phyloP scores from a whole-genome alignment of 1,140 invertebrate genomes.

The Eriosoma lanigerum region DNA sequence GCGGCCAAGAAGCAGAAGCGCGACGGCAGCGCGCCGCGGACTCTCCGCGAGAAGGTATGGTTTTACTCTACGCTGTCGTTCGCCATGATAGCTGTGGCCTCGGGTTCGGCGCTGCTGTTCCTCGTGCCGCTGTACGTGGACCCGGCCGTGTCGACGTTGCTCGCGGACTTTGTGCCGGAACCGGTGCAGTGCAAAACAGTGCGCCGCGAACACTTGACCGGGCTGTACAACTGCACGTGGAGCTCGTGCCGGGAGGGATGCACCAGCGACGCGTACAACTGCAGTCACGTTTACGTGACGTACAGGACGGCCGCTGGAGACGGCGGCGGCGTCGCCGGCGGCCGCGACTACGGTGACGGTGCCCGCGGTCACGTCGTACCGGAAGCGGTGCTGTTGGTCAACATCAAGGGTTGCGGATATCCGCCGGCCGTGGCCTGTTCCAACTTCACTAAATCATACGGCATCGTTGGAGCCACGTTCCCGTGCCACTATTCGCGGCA shows the following conservation, averaged over 20 bases:
- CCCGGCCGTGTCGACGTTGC: constrained; percentile 83
- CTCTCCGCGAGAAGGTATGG: constrained; percentile 73
- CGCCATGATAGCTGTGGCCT: constrained; percentile 75
- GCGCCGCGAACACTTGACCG: constrained; percentile 71
- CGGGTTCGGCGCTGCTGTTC: constrained; percentile 80
- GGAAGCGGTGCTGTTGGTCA: constrained; percentile 72
- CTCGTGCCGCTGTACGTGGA: constrained; percentile 86
- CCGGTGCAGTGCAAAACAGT: constrained; percentile 78
- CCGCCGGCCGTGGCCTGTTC: constrained; percentile 81
- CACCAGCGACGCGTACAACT: constrained; percentile 82
- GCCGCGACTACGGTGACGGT: constrained; percentile 55
- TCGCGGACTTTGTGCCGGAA: constrained; percentile 76
- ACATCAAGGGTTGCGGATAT: constrained; percentile 87
- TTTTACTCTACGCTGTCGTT: constrained; percentile 79
- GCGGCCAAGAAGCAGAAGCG: constrained; percentile 59
- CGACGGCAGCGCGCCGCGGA: constrained; percentile 65
- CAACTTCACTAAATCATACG: constrained; percentile 76
- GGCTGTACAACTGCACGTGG: constrained; percentile 82
- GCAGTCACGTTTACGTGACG: constrained; percentile 81
- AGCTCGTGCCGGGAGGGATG: constrained; percentile 84
- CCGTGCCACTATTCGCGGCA: constrained; percentile 82
- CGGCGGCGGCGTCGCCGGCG: background rate
- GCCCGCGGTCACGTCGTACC: background rate
- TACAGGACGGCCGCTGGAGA: constrained; percentile 59
- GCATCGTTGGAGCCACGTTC: constrained; percentile 73